Evolutionary conservation across 2,113 vertebrate genomes (phyloP), one percentile per base, ranked within the genome.

Genomic region (Tauraco erythrolophus): DNA sequence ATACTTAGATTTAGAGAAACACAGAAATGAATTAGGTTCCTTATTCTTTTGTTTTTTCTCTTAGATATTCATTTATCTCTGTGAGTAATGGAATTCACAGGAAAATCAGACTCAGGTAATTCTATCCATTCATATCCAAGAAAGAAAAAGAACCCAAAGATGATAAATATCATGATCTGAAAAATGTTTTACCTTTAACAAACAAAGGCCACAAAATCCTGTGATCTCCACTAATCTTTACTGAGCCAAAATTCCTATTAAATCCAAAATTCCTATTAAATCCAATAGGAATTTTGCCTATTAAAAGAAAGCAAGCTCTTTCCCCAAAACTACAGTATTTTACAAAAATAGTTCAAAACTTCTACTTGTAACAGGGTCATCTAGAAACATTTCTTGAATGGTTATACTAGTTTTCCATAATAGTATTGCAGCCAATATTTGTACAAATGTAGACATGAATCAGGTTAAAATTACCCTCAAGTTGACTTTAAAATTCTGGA

Each of bases 401-500:
- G n/a, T 70, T 89, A 62, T 21, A 41, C 11, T 56, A 51, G 25
- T 39, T 77, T 91, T 66, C 27, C 19, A 35, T 83, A 95, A 76
- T 3, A 81, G 41, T 12, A 84, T 41, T 78, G 23, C 50, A 89
- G 72, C 46, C 33, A 39, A 35, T 68, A 90, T 94, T 92, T 93
- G 46, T n/a, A 45, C 22, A 84, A 90, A 87, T 31, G 56, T 24
- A 92, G 85, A 78, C 51, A 70, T 45, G 35, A 94, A 94, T 94
- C 70, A 76, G 45, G 35, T 57, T 70, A 70, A 91, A 96, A 95
- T 91, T 94, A 76, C 25, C 14, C 62, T 95, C 62, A 69, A 76
- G 70, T 17, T 94, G 57, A 45, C 35, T 84, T 70, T 48, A 69
- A 75, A 92, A 84, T 78, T 92, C 68, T 94, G 60, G 45, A 91